phyloP scores from a whole-genome alignment of 2,113 vertebrate species.

The Pseudorhombus dupliciocellatus region DNA sequence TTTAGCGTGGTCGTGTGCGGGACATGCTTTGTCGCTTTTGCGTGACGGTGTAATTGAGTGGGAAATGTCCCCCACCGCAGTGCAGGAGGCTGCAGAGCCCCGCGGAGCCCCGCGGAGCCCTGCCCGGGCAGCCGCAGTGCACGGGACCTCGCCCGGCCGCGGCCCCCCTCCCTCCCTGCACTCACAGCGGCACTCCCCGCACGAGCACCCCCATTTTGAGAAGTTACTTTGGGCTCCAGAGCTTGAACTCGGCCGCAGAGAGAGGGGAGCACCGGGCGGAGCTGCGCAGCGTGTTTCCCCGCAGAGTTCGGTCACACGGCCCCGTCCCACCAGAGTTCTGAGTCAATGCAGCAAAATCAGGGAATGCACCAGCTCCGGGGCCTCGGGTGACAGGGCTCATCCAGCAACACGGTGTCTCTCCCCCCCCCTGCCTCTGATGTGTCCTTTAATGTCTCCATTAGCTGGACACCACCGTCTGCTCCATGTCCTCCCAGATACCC shows the following conservation, averaged over 20 bases:
- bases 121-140: constrained; percentile 22
- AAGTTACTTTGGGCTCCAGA: neutral
- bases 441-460: neutral
- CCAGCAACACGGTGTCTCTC: too few species aligned
- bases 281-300: constrained; percentile 6
- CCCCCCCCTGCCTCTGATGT: neutral
- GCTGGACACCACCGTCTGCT: neutral
- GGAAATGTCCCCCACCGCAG: neutral
- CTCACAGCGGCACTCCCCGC: neutral
- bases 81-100: neutral
- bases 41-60: too few species aligned
- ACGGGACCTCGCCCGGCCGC: constrained; percentile 1
- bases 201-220: neutral
- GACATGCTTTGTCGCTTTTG: neutral
- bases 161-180: neutral
- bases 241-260: neutral
- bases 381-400: constrained; percentile 69
- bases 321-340: constrained; percentile 67
- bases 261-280: too few species aligned
- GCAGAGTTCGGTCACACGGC: constrained; percentile 78
- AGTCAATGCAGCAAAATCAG: constrained; percentile 80
- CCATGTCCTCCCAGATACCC: too few species aligned
- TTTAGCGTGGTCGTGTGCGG: neutral
- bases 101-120: too few species aligned
- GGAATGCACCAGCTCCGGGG: constrained; percentile 57